phyloP scores from a whole-genome alignment of 2,888 invertebrate genomes.

The Galeruca laticollis region DNA sequence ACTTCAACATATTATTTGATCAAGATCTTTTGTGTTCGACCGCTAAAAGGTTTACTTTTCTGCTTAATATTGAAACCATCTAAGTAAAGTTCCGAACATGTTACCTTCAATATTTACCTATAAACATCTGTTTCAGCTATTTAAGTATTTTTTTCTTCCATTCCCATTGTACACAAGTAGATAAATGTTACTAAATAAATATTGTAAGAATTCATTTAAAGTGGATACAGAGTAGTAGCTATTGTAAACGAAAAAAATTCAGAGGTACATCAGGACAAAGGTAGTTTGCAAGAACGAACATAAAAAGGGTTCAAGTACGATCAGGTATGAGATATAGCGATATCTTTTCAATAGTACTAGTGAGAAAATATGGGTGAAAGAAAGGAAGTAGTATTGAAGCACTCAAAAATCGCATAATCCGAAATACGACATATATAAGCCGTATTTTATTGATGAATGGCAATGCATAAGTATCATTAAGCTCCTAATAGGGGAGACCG shows the following conservation, averaged over 20 bases:
- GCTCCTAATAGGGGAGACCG: too few relatives aligned
- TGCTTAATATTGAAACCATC: constrained; percentile 44
- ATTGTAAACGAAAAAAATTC: background rate
- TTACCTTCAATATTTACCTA: constrained; percentile 44
- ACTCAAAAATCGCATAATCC: too few relatives aligned
- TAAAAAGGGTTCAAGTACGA: too few relatives aligned
- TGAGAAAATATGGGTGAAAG: too few relatives aligned
- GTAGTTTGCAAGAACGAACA: too few relatives aligned
- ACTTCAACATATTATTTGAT: constrained; percentile 44
- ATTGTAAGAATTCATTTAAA: constrained; percentile 32
- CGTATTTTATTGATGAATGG: too few relatives aligned
- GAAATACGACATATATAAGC: too few relatives aligned
- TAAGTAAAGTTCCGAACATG: constrained; percentile 42
- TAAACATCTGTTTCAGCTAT: constrained; percentile 44
- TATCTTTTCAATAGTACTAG: too few relatives aligned
- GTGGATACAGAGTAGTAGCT: constrained; percentile 12
- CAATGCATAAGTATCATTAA: too few relatives aligned
- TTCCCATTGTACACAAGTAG: constrained; percentile 37
- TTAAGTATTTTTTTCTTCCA: constrained; percentile 34
- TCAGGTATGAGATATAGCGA: too few relatives aligned
- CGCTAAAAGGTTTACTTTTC: constrained; percentile 48
- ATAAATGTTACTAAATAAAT: constrained; percentile 45
- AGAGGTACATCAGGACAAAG: too few relatives aligned
- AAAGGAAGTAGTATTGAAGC: too few relatives aligned
- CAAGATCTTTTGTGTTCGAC: constrained; percentile 44